Percentiles rank a stretch among this genome's conserved stretches.
phyloP scores from a whole-genome alignment of 2,797 vertebrate species.

The Phalanger gymnotis region DNA sequence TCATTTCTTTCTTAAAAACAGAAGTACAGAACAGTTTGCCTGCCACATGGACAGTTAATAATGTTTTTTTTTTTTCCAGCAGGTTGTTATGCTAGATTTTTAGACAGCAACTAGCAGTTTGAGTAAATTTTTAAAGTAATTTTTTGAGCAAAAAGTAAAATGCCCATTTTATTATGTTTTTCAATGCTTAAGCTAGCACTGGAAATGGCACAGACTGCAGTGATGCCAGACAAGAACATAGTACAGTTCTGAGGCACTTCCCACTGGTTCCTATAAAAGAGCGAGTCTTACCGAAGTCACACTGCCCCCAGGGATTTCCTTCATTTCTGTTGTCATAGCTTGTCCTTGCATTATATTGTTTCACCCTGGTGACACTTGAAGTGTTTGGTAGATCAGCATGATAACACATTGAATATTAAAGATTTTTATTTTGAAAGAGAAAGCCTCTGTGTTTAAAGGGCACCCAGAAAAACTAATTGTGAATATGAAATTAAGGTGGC shows the following conservation, averaged over 20 bases:
- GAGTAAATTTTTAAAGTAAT: constrained; percentile 12
- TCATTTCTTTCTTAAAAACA: not conserved
- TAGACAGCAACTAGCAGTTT: constrained; percentile 22
- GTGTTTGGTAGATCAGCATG: constrained; percentile 10
- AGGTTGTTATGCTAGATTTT: constrained; percentile 21
- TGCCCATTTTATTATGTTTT: constrained; percentile 34
- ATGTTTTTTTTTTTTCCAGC: not conserved
- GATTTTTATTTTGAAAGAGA: constrained; percentile 18
- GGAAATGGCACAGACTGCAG: not conserved
- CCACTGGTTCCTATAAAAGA: constrained; percentile 19
- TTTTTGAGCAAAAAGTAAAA: constrained; percentile 28
- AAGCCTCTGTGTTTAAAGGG: not conserved
- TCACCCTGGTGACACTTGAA: constrained; percentile 12
- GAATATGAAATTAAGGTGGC: constrained; percentile 64
- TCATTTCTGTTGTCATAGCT: constrained; percentile 47
- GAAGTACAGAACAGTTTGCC: not conserved
- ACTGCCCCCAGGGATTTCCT: constrained; percentile 22
- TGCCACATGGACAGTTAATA: not conserved
- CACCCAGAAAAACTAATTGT: constrained; percentile 47
- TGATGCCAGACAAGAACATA: constrained; percentile 20
- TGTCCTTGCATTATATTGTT: constrained; percentile 48
- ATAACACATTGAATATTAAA: constrained; percentile 30
- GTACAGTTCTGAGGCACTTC: not conserved
- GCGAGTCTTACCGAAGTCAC: constrained; percentile 18
- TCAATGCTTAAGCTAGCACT: not conserved